These are phyloP conservation scores for Nysson spinosus DNA, from an alignment of 2,888 invertebrate genomes.

Conservation along the genomic window DNA sequence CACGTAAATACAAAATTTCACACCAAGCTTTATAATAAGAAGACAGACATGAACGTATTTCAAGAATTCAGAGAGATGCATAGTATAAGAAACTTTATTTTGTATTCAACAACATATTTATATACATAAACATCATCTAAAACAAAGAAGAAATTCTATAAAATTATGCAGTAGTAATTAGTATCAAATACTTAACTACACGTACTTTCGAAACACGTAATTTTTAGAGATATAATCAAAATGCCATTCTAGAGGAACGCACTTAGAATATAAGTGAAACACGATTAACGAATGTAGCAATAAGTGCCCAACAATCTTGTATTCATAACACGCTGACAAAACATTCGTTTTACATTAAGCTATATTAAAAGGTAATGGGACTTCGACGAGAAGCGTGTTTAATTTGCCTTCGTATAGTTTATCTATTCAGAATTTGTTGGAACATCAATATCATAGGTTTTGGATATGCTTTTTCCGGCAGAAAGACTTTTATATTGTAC, in stretches of 20 bases:
- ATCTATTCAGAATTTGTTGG: conserved; percentile 62
- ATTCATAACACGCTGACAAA: background rate
- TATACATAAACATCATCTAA: conserved; percentile 38
- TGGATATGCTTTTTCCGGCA: conserved; percentile 58
- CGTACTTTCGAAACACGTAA: conserved; percentile 14
- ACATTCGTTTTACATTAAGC: no score
- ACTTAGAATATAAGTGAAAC: conserved; percentile 4
- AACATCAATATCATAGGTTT: conserved; percentile 80
- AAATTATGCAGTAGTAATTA: conserved; percentile 6
- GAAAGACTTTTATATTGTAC: conserved; percentile 24
- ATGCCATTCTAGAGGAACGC: no score
- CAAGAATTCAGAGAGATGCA: conserved; percentile 32
- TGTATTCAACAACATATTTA: conserved; percentile 45
- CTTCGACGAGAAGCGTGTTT: no score
- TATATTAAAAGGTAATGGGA: no score
- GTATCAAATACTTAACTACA: conserved; percentile 31
- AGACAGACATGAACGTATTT: conserved; percentile 24
- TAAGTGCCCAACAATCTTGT: conserved; percentile 9
- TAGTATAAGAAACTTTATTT: conserved; percentile 55
- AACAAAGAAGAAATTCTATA: conserved; percentile 29
- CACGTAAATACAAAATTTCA: no score
- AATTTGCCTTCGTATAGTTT: no score
- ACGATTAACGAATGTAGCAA: conserved; percentile 6
- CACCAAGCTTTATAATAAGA: no score
- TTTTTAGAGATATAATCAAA: no score